Evolutionary conservation across 2,113 vertebrate species (phyloP).

Genomic region (Abramis brama): DNA sequence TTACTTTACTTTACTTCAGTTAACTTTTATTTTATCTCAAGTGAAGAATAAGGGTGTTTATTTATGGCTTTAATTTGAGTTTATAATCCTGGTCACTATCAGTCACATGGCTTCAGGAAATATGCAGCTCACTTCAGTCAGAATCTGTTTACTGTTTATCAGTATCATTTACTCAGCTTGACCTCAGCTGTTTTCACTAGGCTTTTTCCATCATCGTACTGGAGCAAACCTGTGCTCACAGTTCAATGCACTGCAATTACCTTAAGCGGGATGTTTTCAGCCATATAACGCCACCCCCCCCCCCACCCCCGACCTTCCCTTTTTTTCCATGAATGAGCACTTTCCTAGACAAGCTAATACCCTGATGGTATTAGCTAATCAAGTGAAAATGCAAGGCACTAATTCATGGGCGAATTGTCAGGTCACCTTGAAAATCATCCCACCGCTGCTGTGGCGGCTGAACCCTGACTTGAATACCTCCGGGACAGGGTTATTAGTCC

Average conservation of each 20-base stretch:
- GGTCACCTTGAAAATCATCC: slow-evolving; percentile 57
- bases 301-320: neutral
- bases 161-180: neutral
- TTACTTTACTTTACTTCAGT: no score
- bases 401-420: slow-evolving; percentile 57
- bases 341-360: slow-evolving; percentile 61
- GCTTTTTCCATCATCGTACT: slow-evolving; percentile 27
- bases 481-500: slow-evolving; percentile 54
- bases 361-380: slow-evolving; percentile 61
- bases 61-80: neutral
- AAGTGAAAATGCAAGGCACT: slow-evolving; percentile 57
- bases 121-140: neutral
- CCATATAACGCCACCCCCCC: slow-evolving; percentile 22
- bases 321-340: slow-evolving; percentile 45
- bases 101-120: neutral
- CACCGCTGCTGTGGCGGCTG: slow-evolving; percentile 7
- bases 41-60: no score
- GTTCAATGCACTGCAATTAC: slow-evolving; percentile 45
- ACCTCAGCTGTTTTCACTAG: slow-evolving; percentile 12
- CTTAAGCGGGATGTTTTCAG: slow-evolving; percentile 47
- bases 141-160: neutral
- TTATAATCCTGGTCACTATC: neutral
- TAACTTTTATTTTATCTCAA: no score
- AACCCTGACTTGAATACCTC: slow-evolving; percentile 47
- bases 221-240: slow-evolving; percentile 20